Evolutionary conservation across 2,888 invertebrate genomes (phyloP), one percentile per base, ranked within the genome.

Genomic region (Seladonia tumulorum): DNA sequence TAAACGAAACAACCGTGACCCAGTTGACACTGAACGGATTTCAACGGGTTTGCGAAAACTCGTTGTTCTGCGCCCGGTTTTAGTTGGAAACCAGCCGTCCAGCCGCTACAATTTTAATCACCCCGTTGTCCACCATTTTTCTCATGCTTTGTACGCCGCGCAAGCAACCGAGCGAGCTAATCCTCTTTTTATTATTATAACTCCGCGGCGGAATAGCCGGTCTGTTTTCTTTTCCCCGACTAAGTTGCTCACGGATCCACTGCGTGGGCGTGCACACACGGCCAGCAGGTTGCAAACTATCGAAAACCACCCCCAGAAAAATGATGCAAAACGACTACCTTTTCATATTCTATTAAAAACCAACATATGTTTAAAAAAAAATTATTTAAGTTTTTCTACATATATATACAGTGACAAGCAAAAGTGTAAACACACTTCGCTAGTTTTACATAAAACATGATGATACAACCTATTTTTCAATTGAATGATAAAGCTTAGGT

Each of bases 21-120:
- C 25, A 39, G 70, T 47, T n/a, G 45, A 14, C n/a, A 10, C 29
- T 73, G 16, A n/a, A 72, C 72, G 39, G 53, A 42, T 57, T 79
- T 29, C 47, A 49, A 8, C 45, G 42, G 53, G 5, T 25, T 42
- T 35, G 35, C 22, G 49, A 72, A 73, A 74, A 68, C 35, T 70
- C 60, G 73, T 70, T 60, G 35, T 68, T 47, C 75, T 12, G 68
- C 29, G 79, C 2, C n/a, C 29, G n/a, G 16, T 29, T 45, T 14
- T 29, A 70, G 45, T 4, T 57, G 39, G 74, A 75, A 78, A 45
- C 42, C 66, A 8, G 1, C 73, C 29, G 47, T 18, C 49, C 35
- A 25, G 53, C 22, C 39, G 71, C 47, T 47, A 63, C 78, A 22
- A 35, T 77, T 84, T 84, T 75, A 78, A 84, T 83, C 77, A 68